Base-by-base conservation (phyloP, 2,888 invertebrate genomes). In the Strigamia crassipes region DNA sequence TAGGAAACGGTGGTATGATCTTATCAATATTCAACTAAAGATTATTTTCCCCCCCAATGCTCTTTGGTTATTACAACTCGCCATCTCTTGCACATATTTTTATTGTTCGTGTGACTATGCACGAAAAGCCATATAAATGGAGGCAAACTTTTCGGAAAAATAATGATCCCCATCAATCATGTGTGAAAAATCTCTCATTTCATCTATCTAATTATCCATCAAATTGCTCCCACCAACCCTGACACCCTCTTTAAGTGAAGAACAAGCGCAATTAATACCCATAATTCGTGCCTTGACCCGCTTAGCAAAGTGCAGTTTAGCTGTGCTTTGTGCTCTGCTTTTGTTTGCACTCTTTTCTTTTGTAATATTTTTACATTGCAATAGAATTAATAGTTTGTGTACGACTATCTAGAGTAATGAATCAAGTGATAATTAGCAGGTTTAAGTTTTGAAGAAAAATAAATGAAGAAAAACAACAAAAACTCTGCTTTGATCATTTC, bases 131-230 rank as follows among this genome's bases (percentile, higher is more conserved):
- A 21, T 15, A 15, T 61, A 18, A 61, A 61, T 61, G 61, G 61
- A 4, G 61, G 18, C 21, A 61, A 61, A 61, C 21, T n/a, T 61
- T 61, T 61, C 61, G 18, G 10, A 61, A 61, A 61, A 61, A 18
- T 61, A 61, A 61, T 61, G 61, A 61, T 18, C 18, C 61, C 61
- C n/a, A 61, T 61, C 61, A 61, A 61, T 61, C 61, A 61, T 61
- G 3, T 61, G 61, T 21, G 61, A 18, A 61, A 61, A 61, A 18
- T 61, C 18, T 61, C 61, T 61, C 61, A 42, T 42, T 42, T 42
- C 42, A 42, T 42, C 42, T 42, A 42, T 42, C 42, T 42, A 42
- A 42, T 42, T 42, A 42, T 18, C 61, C 61, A 61, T 61, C 61
- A 61, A 61, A 21, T 61, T 61, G 61, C 15, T 42, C 12, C 42